These are phyloP conservation scores for Pteruthius melanotis DNA, from an alignment of 2,113 vertebrate genomes.

Conservation along the genomic window DNA sequence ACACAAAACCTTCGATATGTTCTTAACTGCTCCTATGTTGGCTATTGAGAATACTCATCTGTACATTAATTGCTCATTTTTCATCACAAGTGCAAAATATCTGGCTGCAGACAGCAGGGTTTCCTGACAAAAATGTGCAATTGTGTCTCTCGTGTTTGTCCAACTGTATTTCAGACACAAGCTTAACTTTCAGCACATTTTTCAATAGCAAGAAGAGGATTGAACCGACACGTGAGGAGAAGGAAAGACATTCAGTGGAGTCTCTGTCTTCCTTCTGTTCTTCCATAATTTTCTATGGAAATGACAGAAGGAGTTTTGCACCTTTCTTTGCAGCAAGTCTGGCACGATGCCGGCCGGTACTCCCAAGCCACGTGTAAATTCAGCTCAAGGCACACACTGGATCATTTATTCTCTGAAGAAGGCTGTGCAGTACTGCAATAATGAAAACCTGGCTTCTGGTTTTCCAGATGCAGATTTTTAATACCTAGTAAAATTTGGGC, in stretches of 20 bases:
- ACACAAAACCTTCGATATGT: background rate
- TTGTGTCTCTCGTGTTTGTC: background rate
- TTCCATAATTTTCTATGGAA: background rate
- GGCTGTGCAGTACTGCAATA: slow-evolving; percentile 1
- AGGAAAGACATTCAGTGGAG: background rate
- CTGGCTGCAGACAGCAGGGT: background rate
- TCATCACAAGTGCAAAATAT: background rate
- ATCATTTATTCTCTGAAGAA: slow-evolving; percentile 44
- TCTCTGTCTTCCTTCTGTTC: background rate
- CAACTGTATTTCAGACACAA: background rate
- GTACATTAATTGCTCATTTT: slow-evolving; percentile 34
- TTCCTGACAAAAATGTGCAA: slow-evolving; percentile 32
- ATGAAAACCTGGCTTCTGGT: slow-evolving; percentile 51
- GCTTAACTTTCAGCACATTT: slow-evolving; percentile 25
- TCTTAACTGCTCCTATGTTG: background rate
- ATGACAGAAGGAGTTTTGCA: background rate
- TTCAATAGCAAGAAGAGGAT: background rate
- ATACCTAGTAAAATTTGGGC: slow-evolving; percentile 30
- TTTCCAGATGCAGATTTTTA: slow-evolving; percentile 50
- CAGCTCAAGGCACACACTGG: background rate
- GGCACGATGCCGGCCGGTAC: background rate
- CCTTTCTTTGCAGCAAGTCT: slow-evolving; percentile 15
- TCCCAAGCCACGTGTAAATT: background rate
- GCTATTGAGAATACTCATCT: background rate
- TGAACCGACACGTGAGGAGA: background rate